Percentiles rank a stretch among this genome's conserved stretches.
Conservation (phyloP, 2,797 vertebrate species). For the Cheirogaleus major region DNA sequence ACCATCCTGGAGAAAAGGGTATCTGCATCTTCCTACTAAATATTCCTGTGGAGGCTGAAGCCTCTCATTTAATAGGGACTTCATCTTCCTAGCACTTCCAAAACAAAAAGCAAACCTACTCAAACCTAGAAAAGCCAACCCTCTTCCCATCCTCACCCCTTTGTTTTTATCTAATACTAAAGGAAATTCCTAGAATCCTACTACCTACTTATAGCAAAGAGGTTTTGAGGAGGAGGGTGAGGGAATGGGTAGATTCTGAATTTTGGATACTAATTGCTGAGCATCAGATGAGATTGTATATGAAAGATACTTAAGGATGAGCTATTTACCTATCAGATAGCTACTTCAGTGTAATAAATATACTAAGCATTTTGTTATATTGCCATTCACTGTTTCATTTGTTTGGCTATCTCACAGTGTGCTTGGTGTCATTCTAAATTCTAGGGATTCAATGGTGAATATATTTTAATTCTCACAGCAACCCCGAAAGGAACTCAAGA, state of each 20-base stretch:
- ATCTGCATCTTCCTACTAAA: background rate
- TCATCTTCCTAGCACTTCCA: background rate
- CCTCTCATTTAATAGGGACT: background rate
- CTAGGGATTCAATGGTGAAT: background rate
- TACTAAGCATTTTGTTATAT: background rate
- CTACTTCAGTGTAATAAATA: background rate
- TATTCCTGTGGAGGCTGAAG: background rate
- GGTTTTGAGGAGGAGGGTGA: fast-evolving
- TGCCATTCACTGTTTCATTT: background rate
- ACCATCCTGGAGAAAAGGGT: background rate
- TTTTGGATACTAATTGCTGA: background rate
- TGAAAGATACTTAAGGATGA: background rate
- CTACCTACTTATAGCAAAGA: background rate
- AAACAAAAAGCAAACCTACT: background rate
- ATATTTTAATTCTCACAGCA: background rate
- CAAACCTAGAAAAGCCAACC: background rate
- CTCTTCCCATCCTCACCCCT: background rate
- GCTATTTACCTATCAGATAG: background rate
- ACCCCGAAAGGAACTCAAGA: background rate
- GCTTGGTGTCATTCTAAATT: background rate
- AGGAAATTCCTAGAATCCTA: background rate
- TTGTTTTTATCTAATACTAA: background rate
- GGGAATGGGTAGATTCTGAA: background rate
- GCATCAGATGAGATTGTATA: background rate
- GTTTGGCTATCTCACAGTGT: background rate